Conservation (phyloP, 2,797 vertebrate genomes). For the Oreochromis grahami region DNA sequence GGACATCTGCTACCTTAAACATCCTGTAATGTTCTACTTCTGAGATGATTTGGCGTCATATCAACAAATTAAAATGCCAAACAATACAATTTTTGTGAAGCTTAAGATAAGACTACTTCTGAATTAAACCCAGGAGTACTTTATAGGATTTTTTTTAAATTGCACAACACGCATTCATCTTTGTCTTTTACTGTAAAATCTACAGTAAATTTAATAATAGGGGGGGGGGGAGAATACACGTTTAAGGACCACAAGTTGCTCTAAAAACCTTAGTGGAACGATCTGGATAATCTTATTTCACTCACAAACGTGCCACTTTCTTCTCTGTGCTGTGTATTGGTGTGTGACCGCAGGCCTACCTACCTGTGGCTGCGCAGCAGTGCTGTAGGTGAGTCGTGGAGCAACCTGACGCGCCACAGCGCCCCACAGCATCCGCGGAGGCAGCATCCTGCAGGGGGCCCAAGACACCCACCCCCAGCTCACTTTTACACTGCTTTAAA, state of each 20-base stretch:
- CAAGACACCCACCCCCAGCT: not conserved
- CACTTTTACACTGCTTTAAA: not conserved
- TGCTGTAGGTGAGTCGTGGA: constrained; percentile 39
- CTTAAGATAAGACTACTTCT: not conserved
- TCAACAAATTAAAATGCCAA: not conserved
- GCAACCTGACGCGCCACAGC: constrained; percentile 8
- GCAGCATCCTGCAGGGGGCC: constrained; percentile 41
- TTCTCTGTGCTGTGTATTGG: not conserved
- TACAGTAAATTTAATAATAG: not conserved
- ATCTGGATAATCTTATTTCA: not conserved
- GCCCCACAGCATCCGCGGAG: constrained; percentile 16
- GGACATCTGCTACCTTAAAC: not conserved
- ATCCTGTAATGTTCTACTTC: not conserved
- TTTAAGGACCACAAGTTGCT: not conserved
- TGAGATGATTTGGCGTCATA: not conserved
- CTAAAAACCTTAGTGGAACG: not conserved
- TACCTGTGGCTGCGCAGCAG: constrained; percentile 53
- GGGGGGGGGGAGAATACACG: rapidly evolving
- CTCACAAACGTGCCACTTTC: not conserved
- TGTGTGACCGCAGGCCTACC: constrained; percentile 11
- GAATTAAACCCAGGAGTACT: not conserved
- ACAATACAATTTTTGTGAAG: not conserved
- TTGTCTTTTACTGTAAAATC: not conserved
- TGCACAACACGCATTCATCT: not conserved
- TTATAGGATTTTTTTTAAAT: not conserved